Evolutionary conservation across 2,113 vertebrate genomes (phyloP), one percentile per base, ranked within the genome.

Genomic region (Colossoma macropomum): DNA sequence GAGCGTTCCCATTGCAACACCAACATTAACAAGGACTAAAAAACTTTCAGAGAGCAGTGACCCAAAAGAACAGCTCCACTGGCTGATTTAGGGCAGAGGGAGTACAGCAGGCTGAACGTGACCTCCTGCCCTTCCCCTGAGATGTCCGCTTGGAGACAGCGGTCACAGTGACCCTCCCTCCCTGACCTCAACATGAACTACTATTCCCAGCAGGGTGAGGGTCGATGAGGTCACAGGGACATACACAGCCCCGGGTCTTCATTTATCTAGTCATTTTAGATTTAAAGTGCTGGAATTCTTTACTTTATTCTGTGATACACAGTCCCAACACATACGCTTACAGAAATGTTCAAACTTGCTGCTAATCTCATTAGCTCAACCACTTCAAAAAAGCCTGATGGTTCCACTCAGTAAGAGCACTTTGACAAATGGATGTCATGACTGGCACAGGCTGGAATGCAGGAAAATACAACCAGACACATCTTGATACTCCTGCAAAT

Each of bases 51-150:
- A 27, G 13, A 79, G 34, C 27, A 45, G 27, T 50, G 72, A 69
- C 81, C 28, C 66, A 52, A 69, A 17, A 81, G 70, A 65, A 65
- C 19, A 52, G 79, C 48, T 48, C 45, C 60, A 75, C 27, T 71
- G 69, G 71, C 71, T 72, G 66, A 85, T 73, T 41, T 65, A 80
- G 45, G 59, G 70, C 75, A 78, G 75, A 65, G 41, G 73, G 63
- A 79, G n/a, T 52, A 32, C 52, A 73, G 75, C 69, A 79, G 45
- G 74, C 30, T 38, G 77, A 41, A 27, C 48, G 28, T 75, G 75
- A 75, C 86, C 79, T 79, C 60, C 76, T 27, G 59, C 25, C 45
- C 66, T 80, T 41, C 38, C 41, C 21, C 25, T 6, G 72, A 74
- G 50, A 34, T 52, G 63, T 34, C 69, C 21, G 56, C 19, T 9